A percentile compares a stretch with the other conserved stretches of the same genome.
Evolutionary conservation across 2,797 vertebrate species (phyloP).

Genomic region (Scleropages formosus): DNA sequence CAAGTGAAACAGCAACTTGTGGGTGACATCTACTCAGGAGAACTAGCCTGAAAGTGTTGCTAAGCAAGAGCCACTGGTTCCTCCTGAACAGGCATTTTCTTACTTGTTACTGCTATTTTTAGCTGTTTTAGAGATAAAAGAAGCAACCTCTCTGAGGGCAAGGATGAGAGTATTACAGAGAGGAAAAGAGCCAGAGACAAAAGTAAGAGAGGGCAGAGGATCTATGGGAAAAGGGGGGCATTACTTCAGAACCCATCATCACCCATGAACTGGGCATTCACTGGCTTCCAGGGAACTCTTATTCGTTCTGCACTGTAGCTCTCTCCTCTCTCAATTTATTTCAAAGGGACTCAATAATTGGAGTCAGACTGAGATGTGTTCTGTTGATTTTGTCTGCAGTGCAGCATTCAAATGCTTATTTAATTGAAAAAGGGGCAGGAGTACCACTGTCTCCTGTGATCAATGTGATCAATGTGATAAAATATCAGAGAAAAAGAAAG

Average conservation of each 20-base stretch:
- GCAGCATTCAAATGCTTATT: conserved; percentile 4
- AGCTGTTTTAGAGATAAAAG: conserved; percentile 55
- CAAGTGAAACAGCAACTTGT: not conserved
- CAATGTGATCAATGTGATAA: not conserved
- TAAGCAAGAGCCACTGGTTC: not conserved
- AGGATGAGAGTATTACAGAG: conserved; percentile 29
- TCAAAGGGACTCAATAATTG: not conserved
- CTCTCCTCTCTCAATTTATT: not conserved
- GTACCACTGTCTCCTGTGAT: not conserved
- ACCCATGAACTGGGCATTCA: not conserved
- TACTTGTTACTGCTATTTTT: conserved; percentile 50
- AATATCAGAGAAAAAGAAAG: not conserved
- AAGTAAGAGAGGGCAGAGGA: conserved; percentile 41
- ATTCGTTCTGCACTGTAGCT: not conserved
- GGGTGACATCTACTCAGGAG: not conserved
- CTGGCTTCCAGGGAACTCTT: not conserved
- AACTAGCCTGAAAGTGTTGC: not conserved
- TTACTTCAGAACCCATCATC: no score
- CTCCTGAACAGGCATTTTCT: not conserved
- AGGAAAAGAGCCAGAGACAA: conserved; percentile 46
- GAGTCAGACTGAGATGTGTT: not conserved
- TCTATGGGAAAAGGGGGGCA: not conserved
- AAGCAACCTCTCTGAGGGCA: conserved; percentile 51
- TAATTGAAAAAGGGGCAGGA: not conserved
- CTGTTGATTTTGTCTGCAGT: not conserved